Evolutionary conservation across 2,113 vertebrate species (phyloP).

Genomic region (Syngnathus scovelli): DNA sequence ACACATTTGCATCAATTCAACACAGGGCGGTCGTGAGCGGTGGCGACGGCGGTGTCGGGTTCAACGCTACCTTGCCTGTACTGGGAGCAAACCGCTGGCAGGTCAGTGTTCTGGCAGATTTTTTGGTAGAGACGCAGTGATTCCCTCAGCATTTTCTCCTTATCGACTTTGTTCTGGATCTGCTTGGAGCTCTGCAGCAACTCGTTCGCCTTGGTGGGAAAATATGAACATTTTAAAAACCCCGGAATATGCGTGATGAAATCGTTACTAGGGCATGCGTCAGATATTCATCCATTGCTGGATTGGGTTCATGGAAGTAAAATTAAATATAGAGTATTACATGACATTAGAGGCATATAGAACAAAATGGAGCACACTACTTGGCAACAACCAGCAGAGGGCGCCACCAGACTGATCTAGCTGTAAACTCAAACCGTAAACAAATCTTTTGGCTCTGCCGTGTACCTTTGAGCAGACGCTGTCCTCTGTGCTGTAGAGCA

Average conservation of each 20-base stretch:
- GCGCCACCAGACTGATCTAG: background rate
- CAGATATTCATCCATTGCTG: too few relatives aligned
- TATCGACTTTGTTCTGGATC: constrained; percentile 85
- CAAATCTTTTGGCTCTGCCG: background rate
- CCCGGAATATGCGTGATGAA: background rate
- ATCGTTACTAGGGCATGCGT: background rate
- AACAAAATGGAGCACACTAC: background rate
- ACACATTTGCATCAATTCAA: background rate
- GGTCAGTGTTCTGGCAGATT: constrained; percentile 92
- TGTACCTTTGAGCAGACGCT: constrained; percentile 92
- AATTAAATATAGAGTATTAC: background rate
- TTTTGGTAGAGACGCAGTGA: constrained; percentile 90
- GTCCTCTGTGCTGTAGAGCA: constrained; percentile 93
- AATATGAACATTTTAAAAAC: constrained; percentile 22
- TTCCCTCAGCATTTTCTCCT: constrained; percentile 85
- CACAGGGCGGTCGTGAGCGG: background rate
- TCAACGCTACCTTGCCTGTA: constrained; percentile 84
- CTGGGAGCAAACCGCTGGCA: constrained; percentile 86
- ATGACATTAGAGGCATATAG: background rate
- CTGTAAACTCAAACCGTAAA: background rate
- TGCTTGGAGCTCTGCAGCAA: constrained; percentile 89
- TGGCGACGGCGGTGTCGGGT: background rate
- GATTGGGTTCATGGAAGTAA: too few relatives aligned
- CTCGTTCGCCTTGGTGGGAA: constrained; percentile 83
- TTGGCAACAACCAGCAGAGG: background rate